Base-by-base conservation (phyloP, 2,797 vertebrate genomes). In the Peromyscus attwateri region DNA sequence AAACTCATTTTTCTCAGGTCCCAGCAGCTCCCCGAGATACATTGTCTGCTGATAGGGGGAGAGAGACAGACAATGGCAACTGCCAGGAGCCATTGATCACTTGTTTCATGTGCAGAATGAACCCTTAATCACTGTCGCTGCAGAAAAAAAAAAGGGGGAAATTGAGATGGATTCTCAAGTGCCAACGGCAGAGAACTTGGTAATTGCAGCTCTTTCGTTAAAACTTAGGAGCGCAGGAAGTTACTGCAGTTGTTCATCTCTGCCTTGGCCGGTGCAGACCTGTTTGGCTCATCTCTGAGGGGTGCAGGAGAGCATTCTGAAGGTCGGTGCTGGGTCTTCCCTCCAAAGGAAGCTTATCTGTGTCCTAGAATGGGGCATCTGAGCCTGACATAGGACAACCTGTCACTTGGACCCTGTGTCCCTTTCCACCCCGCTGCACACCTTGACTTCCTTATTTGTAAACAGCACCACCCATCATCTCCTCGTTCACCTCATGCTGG, bases 91-190 rank as follows among this genome's bases (percentile, higher is more conserved):
- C 97, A 98, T 98, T 83, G 40, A 98, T 98, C 98, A 98, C 91
- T 96, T 93, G 52, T 92, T 66, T 97, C 95, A 89, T 83, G 92
- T 89, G 93, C 57, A 92, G 89, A 98, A 96, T 62, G 94, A 98
- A 98, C 95, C 98, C 97, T 99, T 98, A 98, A 98, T 99, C 98
- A 98, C 82, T 97, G 98, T 98, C 98, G 94, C 97, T 97, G 97
- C 84, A 75, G 91, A 98, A 98, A 98, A 98, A 97, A 97, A 96
- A 57, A 91, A 90, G 95, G 84, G 93, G 95, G 93, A 98, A 98
- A 98, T 97, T 90, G 98, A 98, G 98, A 98, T 90, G 97, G 98
- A 98, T 98, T 97, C 92, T 92, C 87, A 96, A 96, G 96, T 96
- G 98, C 95, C 98, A 98, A 80, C 92, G 87, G 91, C 96, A 98